Evolutionary conservation across 2,113 vertebrate species (phyloP).

Genomic region (Pungitius pungitius): DNA sequence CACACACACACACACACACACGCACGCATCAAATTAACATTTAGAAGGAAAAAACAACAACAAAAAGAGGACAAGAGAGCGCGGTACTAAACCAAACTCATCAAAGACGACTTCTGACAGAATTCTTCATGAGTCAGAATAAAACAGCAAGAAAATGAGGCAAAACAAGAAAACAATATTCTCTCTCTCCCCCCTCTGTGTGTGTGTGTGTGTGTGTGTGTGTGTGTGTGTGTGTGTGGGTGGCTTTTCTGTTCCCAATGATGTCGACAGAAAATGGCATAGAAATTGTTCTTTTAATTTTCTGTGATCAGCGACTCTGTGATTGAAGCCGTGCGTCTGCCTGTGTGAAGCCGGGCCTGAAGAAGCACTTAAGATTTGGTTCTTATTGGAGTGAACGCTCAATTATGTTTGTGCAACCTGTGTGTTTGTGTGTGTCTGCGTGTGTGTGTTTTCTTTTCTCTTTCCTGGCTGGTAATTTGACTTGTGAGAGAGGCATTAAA

Average conservation of each 20-base stretch:
- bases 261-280: constrained; percentile 53
- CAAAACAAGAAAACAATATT: constrained; percentile 63
- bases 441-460: background rate
- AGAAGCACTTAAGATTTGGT: constrained; percentile 31
- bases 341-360: constrained; percentile 17
- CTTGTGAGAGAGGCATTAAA: constrained; percentile 11
- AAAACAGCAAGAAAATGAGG: constrained; percentile 59
- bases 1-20: constrained; percentile 1
- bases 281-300: constrained; percentile 54
- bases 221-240: constrained; percentile 16
- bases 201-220: constrained; percentile 14
- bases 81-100: constrained; percentile 57
- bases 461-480: constrained; percentile 6
- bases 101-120: constrained; percentile 77
- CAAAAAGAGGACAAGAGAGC: constrained; percentile 72
- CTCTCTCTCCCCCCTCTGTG: background rate
- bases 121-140: constrained; percentile 74
- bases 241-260: constrained; percentile 58
- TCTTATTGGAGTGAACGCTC: constrained; percentile 4
- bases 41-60: constrained; percentile 71
- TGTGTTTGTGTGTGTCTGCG: background rate
- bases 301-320: constrained; percentile 63
- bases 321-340: constrained; percentile 44
- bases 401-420: constrained; percentile 1
- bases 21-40: constrained; percentile 64